A percentile compares a stretch with the other conserved stretches of the same genome.
Conservation (phyloP, 37 sponge, comb jelly and placozoan genomes). For the Bolinopsis microptera region DNA sequence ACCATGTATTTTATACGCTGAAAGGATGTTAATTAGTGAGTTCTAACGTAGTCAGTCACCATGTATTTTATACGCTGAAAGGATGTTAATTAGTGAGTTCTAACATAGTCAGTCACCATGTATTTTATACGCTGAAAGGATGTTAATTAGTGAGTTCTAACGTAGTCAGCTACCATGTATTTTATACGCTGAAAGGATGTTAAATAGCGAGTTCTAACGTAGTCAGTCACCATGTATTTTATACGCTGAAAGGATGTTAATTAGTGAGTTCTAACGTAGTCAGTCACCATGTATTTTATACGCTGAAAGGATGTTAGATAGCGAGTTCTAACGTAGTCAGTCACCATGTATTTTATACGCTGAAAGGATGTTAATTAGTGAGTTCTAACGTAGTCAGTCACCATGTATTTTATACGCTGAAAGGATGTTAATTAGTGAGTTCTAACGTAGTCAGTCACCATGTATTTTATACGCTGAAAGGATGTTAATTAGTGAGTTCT, state of each 20-base stretch:
- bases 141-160: too few species aligned
- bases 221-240: slow-evolving; percentile 54
- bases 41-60: slow-evolving; percentile 30
- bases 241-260: neutral
- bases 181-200: neutral
- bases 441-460: slow-evolving; percentile 34
- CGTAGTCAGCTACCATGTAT: slow-evolving; percentile 48
- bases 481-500: too few species aligned
- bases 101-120: slow-evolving; percentile 39
- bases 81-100: too few species aligned
- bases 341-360: slow-evolving; percentile 50
- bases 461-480: slow-evolving; percentile 21
- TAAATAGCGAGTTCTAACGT: too few species aligned
- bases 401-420: slow-evolving; percentile 49
- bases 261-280: slow-evolving; percentile 9
- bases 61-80: slow-evolving; percentile 29
- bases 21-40: too few species aligned
- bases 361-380: too few species aligned
- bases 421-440: too few species aligned
- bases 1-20: slow-evolving; percentile 50
- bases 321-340: slow-evolving; percentile 21
- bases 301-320: too few species aligned
- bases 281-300: slow-evolving; percentile 52
- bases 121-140: slow-evolving; percentile 9
- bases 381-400: slow-evolving; percentile 18